Evolutionary conservation across 2,888 invertebrate genomes (phyloP), one percentile per base, ranked within the genome.

Genomic region (Xanthorhoe spadicearia): DNA sequence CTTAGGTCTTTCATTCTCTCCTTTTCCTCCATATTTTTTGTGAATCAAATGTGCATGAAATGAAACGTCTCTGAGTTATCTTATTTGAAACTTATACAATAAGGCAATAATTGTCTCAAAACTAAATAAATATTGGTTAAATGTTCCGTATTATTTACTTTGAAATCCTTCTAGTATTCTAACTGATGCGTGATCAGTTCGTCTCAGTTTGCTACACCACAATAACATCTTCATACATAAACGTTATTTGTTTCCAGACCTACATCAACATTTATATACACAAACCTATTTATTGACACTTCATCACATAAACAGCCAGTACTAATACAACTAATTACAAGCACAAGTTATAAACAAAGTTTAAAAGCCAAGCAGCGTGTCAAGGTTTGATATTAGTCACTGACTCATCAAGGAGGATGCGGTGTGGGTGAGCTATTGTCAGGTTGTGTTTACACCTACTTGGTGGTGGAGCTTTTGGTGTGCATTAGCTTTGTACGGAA

Each of bases 371-470:
- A 28, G 32, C 43, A 48, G 13, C 55, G 64, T 65, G 64, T 65
- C 64, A 65, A 65, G 64, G 64, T 51, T 58, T 38, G 32, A 32
- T 7, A 32, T 32, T n/a, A 15, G 46, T 53, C 19, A 18, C 53
- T 64, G 64, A 60, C 56, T 65, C 64, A 60, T 55, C 55, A 13
- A 4, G 13, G 38, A 60, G 55, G 60, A 60, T 60, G 55, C 55
- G 28, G 50, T 60, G 64, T 65, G 60, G 64, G 64, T 46, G 51
- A 55, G 32, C 59, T 43, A 55, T 59, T 64, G 59, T 59, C 64
- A 55, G 55, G 46, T 56, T 32, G 32, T 32, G 32, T 32, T 60
- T 64, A 18, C 71, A 68, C 73, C 73, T 73, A 73, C 73, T 63
- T 63, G 48, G 61, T 68, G 64, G 56, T 23, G 4, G 23, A 55